A percentile compares a stretch with the other conserved stretches of the same genome.
These are phyloP conservation scores for Mallotus villosus DNA, from an alignment of 2,797 vertebrate genomes.

Conservation along the genomic window DNA sequence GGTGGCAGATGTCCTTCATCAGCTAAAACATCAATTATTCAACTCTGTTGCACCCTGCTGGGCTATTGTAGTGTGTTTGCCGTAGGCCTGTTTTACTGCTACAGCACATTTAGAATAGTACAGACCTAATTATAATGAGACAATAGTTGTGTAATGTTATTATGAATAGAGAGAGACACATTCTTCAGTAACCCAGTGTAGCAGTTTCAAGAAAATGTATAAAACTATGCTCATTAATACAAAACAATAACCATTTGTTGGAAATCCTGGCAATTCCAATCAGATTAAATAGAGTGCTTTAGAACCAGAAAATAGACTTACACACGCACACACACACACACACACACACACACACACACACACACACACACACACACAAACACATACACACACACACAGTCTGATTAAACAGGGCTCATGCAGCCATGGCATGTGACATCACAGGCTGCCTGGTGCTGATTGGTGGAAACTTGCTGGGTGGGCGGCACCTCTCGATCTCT, in stretches of 20 bases:
- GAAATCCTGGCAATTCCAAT: conserved; percentile 33
- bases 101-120: neutral
- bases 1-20: conserved; percentile 65
- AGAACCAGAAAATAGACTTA: neutral
- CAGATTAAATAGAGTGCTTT: conserved; percentile 39
- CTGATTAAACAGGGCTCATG: conserved; percentile 61
- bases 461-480: conserved; percentile 71
- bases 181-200: neutral
- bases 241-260: conserved; percentile 15
- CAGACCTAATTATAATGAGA: neutral
- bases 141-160: neutral
- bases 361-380: neutral
- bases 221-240: neutral
- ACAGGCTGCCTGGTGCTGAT: conserved; percentile 65
- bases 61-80: conserved; percentile 36
- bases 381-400: conserved; percentile 26
- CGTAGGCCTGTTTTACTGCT: conserved; percentile 10
- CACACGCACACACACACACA: conserved; percentile 1
- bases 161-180: neutral
- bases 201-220: neutral
- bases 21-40: conserved; percentile 71
- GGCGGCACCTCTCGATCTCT: conserved; percentile 58
- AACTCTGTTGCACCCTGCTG: conserved; percentile 47
- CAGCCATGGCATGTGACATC: conserved; percentile 72
- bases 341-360: conserved; percentile 1